Evolutionary conservation across 1,140 invertebrate species (phyloP).

Genomic region (Drosophila sulfurigaster): DNA sequence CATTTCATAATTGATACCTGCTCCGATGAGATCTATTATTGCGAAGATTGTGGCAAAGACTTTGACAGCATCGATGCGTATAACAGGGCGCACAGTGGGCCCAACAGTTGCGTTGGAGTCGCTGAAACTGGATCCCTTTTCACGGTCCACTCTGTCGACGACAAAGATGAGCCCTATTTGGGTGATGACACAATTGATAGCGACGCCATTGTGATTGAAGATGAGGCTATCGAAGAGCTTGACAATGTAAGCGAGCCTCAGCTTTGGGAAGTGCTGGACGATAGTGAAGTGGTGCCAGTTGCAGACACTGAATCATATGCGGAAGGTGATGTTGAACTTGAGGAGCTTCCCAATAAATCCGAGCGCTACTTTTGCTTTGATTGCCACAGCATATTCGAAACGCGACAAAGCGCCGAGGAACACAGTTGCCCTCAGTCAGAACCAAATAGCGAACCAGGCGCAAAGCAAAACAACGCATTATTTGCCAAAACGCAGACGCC

Average conservation of each 20-base stretch:
- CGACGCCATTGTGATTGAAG: slow-evolving; percentile 26
- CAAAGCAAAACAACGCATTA: slow-evolving; percentile 8
- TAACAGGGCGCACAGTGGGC: slow-evolving; percentile 33
- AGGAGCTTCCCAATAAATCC: slow-evolving; percentile 21
- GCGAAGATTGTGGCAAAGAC: slow-evolving; percentile 53
- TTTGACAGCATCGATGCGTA: slow-evolving; percentile 51
- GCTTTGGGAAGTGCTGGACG: slow-evolving; percentile 64
- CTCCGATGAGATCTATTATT: slow-evolving; percentile 46
- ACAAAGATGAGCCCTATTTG: slow-evolving; percentile 14
- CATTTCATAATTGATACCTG: slow-evolving; percentile 20
- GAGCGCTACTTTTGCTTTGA: slow-evolving; percentile 79
- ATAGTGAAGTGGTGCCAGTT: background rate
- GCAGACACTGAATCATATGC: background rate
- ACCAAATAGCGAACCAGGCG: background rate
- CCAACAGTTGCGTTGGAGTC: slow-evolving; percentile 6
- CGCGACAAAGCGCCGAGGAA: slow-evolving; percentile 65
- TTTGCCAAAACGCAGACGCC: slow-evolving; percentile 19
- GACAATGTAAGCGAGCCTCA: slow-evolving; percentile 48
- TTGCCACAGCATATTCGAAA: slow-evolving; percentile 73
- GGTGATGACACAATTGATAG: slow-evolving; percentile 34
- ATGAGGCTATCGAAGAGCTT: slow-evolving; percentile 45
- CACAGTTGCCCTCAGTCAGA: slow-evolving; percentile 66
- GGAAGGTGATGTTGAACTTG: slow-evolving; percentile 13
- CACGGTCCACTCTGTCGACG: slow-evolving; percentile 13
- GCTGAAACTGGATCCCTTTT: slow-evolving; percentile 14